phyloP scores from a whole-genome alignment of 2,888 invertebrate species.

The Cerastoderma edule region DNA sequence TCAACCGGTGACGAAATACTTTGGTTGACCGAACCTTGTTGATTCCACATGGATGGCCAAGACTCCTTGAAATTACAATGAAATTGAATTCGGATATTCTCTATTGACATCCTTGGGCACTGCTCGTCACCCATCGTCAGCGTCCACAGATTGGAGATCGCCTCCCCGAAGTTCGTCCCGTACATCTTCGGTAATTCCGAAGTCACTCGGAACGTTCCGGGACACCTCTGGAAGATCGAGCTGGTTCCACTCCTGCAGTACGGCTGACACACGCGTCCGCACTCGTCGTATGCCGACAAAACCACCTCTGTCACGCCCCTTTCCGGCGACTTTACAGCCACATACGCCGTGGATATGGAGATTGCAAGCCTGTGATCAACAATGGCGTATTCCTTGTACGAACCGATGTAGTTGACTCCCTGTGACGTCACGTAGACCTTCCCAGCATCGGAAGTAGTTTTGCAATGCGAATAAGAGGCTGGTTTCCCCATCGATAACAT shows the following conservation, averaged over 20 bases:
- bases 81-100: conserved; percentile 63
- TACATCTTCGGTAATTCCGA: conserved; percentile 62
- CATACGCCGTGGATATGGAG: conserved; percentile 71
- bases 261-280: conserved; percentile 66
- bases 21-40: too few relatives aligned
- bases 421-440: conserved; percentile 71
- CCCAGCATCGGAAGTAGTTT: conserved; percentile 60
- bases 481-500: conserved; percentile 52
- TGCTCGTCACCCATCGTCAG: conserved; percentile 38
- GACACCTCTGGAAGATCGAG: conserved; percentile 50
- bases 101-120: conserved; percentile 56
- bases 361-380: conserved; percentile 75
- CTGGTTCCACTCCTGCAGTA: conserved; percentile 56
- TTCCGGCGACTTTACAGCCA: conserved; percentile 73
- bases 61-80: conserved; percentile 63
- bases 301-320: conserved; percentile 55
- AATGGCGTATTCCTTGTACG: conserved; percentile 76
- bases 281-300: conserved; percentile 65
- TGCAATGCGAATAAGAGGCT: conserved; percentile 57
- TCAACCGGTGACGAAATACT: too few relatives aligned
- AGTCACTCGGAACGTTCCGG: conserved; percentile 61
- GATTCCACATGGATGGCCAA: conserved; percentile 58
- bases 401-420: conserved; percentile 76
- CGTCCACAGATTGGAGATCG: conserved; percentile 63
- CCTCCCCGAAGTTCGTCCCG: conserved; percentile 63